Conservation (phyloP, 2,113 vertebrate species). For the Serinus canaria region DNA sequence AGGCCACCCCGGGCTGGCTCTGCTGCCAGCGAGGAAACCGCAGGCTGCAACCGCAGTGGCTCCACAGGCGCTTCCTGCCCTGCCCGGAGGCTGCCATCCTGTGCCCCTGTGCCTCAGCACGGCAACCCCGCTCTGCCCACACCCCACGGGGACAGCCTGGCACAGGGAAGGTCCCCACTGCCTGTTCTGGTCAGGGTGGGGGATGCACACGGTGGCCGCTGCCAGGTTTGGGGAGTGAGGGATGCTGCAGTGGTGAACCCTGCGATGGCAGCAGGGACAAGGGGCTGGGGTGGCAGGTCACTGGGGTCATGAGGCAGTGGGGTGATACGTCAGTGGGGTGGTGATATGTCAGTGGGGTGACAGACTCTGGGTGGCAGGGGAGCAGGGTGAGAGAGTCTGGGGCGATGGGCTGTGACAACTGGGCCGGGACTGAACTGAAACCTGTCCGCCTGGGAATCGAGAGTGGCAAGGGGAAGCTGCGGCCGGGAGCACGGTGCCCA, state of each 20-base stretch:
- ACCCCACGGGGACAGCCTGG: fast-evolving
- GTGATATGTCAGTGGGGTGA: not conserved
- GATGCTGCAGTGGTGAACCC: not conserved
- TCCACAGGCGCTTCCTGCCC: slow-evolving; percentile 57
- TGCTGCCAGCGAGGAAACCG: slow-evolving; percentile 56
- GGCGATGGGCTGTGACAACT: not conserved
- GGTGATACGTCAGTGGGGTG: no score
- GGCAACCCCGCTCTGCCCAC: not conserved
- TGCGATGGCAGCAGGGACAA: not conserved
- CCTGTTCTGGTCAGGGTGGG: not conserved
- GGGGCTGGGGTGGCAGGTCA: not conserved
- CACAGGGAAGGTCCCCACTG: fast-evolving
- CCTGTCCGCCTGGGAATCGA: slow-evolving; percentile 60
- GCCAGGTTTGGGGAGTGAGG: not conserved
- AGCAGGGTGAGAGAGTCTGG: not conserved
- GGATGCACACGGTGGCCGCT: fast-evolving
- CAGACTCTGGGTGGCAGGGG: not conserved
- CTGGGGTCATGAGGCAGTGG: not conserved
- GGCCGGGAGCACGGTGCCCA: slow-evolving; percentile 65
- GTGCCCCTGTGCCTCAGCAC: not conserved
- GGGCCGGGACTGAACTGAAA: slow-evolving; percentile 49
- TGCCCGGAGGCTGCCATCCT: not conserved
- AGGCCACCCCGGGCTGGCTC: not conserved
- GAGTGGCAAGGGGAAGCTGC: slow-evolving; percentile 73
- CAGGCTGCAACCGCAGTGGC: slow-evolving; percentile 54